A percentile compares a stretch with the other conserved stretches of the same genome.
Conservation (phyloP, 2,888 invertebrate genomes). For the Cacoxenus indagator region DNA sequence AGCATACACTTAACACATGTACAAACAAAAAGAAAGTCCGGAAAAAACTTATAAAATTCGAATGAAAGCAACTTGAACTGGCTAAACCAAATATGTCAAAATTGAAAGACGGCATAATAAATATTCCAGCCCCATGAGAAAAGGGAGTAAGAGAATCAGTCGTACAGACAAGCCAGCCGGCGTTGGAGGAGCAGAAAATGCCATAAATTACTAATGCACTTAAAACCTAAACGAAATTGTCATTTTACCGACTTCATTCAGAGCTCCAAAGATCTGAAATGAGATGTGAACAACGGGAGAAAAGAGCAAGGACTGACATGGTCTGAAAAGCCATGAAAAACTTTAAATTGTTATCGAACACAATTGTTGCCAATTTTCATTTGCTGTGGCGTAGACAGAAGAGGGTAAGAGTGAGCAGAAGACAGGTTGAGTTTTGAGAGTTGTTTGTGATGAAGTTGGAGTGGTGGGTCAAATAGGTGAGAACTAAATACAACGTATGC, state of each 20-base stretch:
- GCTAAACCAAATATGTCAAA: slow-evolving; percentile 2
- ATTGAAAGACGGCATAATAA: not conserved
- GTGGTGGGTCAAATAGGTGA: not conserved
- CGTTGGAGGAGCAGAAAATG: not conserved
- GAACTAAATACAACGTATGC: not conserved
- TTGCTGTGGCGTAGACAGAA: not conserved
- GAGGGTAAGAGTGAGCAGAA: not conserved
- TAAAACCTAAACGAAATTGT: slow-evolving; percentile 18
- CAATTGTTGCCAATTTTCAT: slow-evolving; percentile 24
- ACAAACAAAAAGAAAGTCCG: no score
- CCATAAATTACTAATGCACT: slow-evolving; percentile 20
- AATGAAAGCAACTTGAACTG: slow-evolving; percentile 12
- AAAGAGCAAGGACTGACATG: not conserved
- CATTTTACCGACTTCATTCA: slow-evolving; percentile 5
- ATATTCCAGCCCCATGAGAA: not conserved
- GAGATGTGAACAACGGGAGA: not conserved
- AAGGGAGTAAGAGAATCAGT: not conserved
- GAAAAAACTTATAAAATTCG: slow-evolving; percentile 18
- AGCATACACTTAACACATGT: not conserved
- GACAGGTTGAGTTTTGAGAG: not conserved
- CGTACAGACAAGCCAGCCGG: not conserved
- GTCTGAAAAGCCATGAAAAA: slow-evolving; percentile 2
- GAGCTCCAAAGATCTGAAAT: not conserved
- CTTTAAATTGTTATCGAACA: slow-evolving; percentile 20
- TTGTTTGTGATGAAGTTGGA: not conserved